Evolutionary conservation across 2,113 vertebrate species (phyloP).

Genomic region (Bagarius yarrelli): DNA sequence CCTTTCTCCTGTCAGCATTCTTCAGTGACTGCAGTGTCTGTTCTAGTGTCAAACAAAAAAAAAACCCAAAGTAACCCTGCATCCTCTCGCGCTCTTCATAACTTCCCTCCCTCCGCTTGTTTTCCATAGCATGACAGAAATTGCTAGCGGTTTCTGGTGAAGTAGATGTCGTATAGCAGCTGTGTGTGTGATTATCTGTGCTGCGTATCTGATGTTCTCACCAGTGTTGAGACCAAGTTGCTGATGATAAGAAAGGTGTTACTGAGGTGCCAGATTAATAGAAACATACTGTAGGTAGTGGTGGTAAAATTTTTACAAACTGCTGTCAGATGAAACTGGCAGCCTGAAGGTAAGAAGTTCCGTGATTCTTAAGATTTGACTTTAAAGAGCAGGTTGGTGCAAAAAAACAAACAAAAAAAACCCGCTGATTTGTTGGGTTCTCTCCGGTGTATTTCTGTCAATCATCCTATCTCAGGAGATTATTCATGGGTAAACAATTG

Average conservation of each 20-base stretch:
- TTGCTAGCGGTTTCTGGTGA: background rate
- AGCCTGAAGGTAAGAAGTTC: background rate
- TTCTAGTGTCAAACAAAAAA: background rate
- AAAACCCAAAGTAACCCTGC: conserved; percentile 12
- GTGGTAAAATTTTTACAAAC: conserved; percentile 4
- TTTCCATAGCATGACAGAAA: conserved; percentile 15
- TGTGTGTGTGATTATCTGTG: conserved; percentile 16
- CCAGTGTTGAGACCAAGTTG: background rate
- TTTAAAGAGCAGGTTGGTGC: background rate
- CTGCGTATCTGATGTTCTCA: background rate
- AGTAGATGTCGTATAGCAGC: background rate
- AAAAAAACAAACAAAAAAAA: background rate
- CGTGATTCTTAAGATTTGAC: background rate
- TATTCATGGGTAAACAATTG: too few species aligned
- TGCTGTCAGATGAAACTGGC: conserved; percentile 8
- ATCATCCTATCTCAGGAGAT: background rate
- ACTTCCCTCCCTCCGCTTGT: background rate
- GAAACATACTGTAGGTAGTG: conserved; percentile 5
- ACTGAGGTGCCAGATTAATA: conserved; percentile 2
- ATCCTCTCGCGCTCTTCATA: background rate
- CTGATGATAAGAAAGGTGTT: conserved; percentile 19
- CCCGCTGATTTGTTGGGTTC: background rate
- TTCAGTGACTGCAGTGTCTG: background rate
- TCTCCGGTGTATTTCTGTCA: background rate
- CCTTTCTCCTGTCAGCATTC: background rate